Evolutionary conservation across 64 coral and sea anemone genomes (phyloP), one percentile per base, ranked within the genome.

Genomic region (Montipora foliosa): DNA sequence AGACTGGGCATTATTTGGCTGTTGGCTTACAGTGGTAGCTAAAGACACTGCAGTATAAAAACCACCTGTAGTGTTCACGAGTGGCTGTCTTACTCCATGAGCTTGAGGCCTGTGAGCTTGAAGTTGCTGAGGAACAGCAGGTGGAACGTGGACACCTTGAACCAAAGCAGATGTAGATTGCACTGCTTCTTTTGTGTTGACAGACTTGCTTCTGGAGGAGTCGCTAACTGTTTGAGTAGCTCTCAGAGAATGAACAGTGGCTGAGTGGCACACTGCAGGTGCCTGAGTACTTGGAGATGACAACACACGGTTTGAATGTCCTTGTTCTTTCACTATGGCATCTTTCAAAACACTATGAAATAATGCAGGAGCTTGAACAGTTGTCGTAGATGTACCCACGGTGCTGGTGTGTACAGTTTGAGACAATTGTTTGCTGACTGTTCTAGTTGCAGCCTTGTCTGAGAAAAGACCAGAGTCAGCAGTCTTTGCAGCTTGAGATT

Each of bases 341-440:
- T 86, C 82, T 72, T 86, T 86, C 19, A 86, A 12, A 3, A 86
- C 82, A 71, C 82, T 86, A 46, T 86, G 82, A 14, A 86, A 86
- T 24, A 86, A 86, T 20, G 82, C 82, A 17, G 82, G 81, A 17
- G 81, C 81, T 68, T 84, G 82, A 49, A 73, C 82, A 71, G 61
- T 67, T 12, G 82, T 86, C 0, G 68, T 8, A 71, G 68, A 71
- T 49, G 82, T 21, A 12, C 67, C 61, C 5, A 15, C 17, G 49
- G 66, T 9, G 17, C 76, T 49, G 22, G 82, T 84, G 14, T 58
- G 61, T 17, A 67, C 3, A 12, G 15, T 59, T 66, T 66, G 80
- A 83, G 80, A 14, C 14, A 9, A 70, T 49, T 17, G 46, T 50
- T 82, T 82, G 21, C 22, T 66, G 14, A 46, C 19, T 71, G 19